phyloP scores from a whole-genome alignment of 2,797 vertebrate species.

The Siniperca obscura region DNA sequence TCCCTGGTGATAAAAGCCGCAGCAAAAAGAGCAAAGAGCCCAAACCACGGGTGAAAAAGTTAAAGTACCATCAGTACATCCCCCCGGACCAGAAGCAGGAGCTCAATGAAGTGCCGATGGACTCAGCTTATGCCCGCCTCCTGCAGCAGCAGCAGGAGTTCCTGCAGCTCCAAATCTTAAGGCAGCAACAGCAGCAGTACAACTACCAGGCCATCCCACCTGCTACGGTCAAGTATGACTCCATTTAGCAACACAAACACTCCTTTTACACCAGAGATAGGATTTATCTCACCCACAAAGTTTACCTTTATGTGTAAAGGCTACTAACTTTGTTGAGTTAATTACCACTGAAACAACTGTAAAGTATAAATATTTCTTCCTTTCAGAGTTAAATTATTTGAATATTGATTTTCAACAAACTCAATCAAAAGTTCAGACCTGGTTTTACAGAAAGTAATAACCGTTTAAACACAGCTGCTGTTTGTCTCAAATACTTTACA shows the following conservation, averaged over 20 bases:
- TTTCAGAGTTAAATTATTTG: constrained; percentile 27
- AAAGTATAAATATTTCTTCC: constrained; percentile 20
- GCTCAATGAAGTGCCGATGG: constrained; percentile 91
- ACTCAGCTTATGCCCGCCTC: constrained; percentile 93
- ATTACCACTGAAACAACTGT: neutral
- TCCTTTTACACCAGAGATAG: neutral
- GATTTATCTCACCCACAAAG: neutral
- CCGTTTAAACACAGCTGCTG: constrained; percentile 62
- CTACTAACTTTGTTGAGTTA: neutral
- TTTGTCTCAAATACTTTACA: constrained; percentile 54
- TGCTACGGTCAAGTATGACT: constrained; percentile 74
- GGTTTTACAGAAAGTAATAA: constrained; percentile 22
- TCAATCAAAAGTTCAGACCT: constrained; percentile 24
- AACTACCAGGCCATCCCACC: constrained; percentile 92
- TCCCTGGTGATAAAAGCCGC: constrained; percentile 90
- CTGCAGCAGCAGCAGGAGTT: constrained; percentile 98
- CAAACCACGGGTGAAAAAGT: constrained; percentile 93
- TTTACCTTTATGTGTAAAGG: neutral
- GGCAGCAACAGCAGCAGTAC: constrained; percentile 96
- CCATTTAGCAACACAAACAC: constrained; percentile 8
- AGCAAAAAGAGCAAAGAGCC: constrained; percentile 95
- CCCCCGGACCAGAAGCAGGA: constrained; percentile 98
- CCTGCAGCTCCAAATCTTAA: constrained; percentile 97
- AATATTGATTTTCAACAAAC: constrained; percentile 30
- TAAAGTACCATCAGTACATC: constrained; percentile 99